These are phyloP conservation scores for Lagopus muta DNA, from an alignment of 2,113 vertebrate genomes.

Conservation along the genomic window DNA sequence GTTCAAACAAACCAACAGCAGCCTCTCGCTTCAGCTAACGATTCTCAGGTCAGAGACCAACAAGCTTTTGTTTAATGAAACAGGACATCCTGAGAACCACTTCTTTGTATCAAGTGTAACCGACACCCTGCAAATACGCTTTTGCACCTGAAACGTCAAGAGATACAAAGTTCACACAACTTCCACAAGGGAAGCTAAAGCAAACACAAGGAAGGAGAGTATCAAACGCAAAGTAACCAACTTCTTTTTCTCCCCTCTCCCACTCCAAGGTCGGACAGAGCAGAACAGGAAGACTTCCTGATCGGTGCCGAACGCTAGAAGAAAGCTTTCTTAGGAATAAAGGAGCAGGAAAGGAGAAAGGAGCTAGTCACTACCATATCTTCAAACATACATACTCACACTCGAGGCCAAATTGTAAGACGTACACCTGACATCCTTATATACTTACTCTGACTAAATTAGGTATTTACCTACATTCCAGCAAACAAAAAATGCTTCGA, in stretches of 20 bases:
- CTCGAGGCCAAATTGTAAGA: background rate
- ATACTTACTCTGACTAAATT: background rate
- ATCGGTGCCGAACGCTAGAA: background rate
- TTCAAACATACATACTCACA: fast-evolving
- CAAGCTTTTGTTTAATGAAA: background rate
- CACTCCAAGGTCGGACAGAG: background rate
- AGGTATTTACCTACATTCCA: background rate
- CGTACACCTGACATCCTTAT: background rate
- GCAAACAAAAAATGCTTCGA: background rate
- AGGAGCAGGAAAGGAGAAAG: background rate
- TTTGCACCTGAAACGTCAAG: background rate
- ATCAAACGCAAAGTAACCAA: background rate
- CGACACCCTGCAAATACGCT: background rate
- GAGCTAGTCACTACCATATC: background rate
- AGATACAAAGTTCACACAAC: background rate
- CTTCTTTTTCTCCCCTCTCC: fast-evolving
- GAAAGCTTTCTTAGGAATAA: background rate
- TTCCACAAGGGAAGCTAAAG: background rate
- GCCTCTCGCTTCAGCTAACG: background rate
- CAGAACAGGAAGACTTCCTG: background rate
- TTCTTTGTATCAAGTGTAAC: background rate
- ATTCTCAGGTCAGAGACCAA: background rate
- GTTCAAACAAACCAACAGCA: background rate
- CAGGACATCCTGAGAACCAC: background rate
- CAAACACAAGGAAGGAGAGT: background rate